Evolutionary conservation across 2,113 vertebrate genomes (phyloP).

Genomic region (Tychaedon coryphoeus): DNA sequence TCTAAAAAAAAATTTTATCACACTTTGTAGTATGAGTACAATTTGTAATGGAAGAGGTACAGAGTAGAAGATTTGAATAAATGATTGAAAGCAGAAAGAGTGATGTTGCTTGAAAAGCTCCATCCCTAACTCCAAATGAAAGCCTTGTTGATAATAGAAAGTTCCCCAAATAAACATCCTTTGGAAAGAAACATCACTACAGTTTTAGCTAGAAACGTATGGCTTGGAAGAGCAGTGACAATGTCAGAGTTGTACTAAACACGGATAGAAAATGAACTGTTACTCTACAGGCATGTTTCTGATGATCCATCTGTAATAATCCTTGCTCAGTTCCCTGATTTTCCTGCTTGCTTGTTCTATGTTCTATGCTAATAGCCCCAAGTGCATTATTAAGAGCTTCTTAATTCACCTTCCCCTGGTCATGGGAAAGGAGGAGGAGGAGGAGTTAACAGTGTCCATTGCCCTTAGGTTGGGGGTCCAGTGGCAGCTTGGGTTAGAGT

Average conservation of each 20-base stretch:
- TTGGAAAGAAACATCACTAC: not conserved
- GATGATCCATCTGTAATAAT: not conserved
- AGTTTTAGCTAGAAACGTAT: not conserved
- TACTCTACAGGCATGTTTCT: not conserved
- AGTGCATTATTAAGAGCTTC: not conserved
- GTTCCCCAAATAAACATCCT: not conserved
- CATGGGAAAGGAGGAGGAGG: not conserved
- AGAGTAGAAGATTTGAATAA: not conserved
- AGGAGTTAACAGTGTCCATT: not conserved
- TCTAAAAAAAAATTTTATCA: not conserved
- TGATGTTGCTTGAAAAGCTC: not conserved
- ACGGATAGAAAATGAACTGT: not conserved
- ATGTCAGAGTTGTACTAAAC: not conserved
- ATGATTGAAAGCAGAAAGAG: not conserved
- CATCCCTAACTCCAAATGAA: not conserved
- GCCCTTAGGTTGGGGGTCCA: not conserved
- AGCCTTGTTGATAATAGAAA: not conserved
- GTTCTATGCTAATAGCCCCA: not conserved
- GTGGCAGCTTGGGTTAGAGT: not conserved
- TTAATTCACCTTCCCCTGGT: not conserved
- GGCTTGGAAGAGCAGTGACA: not conserved
- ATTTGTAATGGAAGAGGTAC: not conserved
- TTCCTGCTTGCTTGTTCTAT: not conserved
- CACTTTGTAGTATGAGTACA: not conserved
- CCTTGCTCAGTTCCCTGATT: not conserved